Evolutionary conservation across 2,888 invertebrate species (phyloP).

Genomic region (Eupithecia dodoneata): DNA sequence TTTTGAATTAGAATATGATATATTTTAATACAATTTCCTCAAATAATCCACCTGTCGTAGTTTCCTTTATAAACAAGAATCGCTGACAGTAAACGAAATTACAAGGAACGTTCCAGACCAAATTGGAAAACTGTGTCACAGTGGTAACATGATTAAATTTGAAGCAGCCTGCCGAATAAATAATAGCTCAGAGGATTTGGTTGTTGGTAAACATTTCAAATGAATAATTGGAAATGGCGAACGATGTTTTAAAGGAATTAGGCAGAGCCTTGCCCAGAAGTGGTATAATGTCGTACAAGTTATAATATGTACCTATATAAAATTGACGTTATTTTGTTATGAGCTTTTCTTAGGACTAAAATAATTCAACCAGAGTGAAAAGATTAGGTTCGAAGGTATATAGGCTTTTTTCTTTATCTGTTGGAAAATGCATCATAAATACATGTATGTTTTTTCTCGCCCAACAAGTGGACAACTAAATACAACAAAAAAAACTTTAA

Average conservation of each 20-base stretch:
- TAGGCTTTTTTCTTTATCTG: too few species aligned
- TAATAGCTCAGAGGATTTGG: background rate
- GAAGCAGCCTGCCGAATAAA: constrained; percentile 5
- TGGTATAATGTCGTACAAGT: background rate
- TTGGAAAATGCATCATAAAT: too few species aligned
- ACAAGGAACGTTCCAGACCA: constrained; percentile 29
- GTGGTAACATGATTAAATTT: constrained; percentile 51
- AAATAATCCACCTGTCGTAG: constrained; percentile 8
- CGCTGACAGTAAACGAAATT: constrained; percentile 12
- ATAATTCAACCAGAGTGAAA: too few species aligned
- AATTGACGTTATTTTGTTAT: too few species aligned
- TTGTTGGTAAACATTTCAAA: constrained; percentile 1
- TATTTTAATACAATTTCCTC: constrained; percentile 2
- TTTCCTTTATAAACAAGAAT: constrained; percentile 9
- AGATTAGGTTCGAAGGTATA: too few species aligned
- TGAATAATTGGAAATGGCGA: background rate
- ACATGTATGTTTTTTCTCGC: too few species aligned
- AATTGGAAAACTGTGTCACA: constrained; percentile 37
- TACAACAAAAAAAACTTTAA: too few species aligned
- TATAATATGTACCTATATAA: background rate
- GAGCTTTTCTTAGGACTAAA: background rate
- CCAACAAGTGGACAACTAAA: too few species aligned
- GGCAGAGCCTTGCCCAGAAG: background rate
- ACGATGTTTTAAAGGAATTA: background rate
- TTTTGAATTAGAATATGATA: too few species aligned